Percentiles rank a stretch among this genome's conserved stretches.
These are phyloP conservation scores for Malacoraja senta DNA, from an alignment of 2,797 vertebrate species.

Conservation along the genomic window DNA sequence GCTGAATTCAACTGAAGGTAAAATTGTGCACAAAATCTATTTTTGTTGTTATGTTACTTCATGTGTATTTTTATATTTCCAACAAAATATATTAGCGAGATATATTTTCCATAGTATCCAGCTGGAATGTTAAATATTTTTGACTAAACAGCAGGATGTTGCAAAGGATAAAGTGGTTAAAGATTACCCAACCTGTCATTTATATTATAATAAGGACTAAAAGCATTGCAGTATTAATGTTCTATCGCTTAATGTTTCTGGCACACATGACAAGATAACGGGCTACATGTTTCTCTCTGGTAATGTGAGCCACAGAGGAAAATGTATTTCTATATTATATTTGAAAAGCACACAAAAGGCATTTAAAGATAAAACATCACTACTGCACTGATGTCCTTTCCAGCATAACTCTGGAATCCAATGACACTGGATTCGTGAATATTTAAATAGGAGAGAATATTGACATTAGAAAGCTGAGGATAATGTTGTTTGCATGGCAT, in stretches of 20 bases:
- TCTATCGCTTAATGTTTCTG: constrained; percentile 8
- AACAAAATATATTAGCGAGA: constrained; percentile 1
- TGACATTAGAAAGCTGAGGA: neutral
- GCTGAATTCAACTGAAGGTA: neutral
- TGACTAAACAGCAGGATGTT: neutral
- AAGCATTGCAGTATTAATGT: constrained; percentile 23
- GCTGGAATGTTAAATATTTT: neutral
- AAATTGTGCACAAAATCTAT: constrained; percentile 1
- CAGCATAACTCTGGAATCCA: neutral
- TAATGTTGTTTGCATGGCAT: neutral
- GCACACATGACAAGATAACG: neutral
- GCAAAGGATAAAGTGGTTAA: constrained; percentile 1
- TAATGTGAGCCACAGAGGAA: neutral
- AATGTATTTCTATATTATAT: neutral
- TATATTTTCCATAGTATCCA: neutral
- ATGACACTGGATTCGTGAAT: neutral
- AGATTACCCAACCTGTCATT: neutral
- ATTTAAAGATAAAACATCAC: neutral
- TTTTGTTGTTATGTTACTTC: constrained; percentile 2
- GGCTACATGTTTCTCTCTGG: neutral
- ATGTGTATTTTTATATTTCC: neutral
- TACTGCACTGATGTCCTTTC: constrained; percentile 24
- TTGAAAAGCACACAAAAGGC: constrained; percentile 25
- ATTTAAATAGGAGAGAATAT: neutral
- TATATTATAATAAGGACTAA: too few species aligned